Evolutionary conservation across 2,113 vertebrate genomes (phyloP).

Genomic region (Sinosuthora webbiana): DNA sequence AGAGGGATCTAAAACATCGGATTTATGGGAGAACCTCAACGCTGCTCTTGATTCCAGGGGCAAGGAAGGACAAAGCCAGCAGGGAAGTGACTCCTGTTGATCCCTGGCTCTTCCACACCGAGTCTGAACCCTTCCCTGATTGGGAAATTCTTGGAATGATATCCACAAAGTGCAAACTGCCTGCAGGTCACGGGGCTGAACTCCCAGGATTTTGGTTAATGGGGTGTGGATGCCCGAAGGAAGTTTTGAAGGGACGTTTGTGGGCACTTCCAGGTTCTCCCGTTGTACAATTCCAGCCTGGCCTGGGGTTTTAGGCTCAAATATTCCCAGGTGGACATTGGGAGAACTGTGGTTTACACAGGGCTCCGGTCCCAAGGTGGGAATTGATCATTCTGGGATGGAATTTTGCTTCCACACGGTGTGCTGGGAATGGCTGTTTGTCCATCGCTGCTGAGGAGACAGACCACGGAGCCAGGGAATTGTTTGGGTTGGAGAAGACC

Average conservation of each 20-base stretch:
- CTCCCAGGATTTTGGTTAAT: background rate
- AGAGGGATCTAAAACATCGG: rapidly evolving
- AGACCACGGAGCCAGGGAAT: background rate
- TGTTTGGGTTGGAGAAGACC: background rate
- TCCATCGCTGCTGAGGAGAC: background rate
- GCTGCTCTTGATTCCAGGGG: background rate
- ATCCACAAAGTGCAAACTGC: background rate
- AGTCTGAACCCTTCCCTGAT: background rate
- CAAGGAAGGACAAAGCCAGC: background rate
- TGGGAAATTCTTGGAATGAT: background rate
- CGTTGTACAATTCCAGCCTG: rapidly evolving
- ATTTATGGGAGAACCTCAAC: background rate
- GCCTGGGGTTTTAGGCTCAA: background rate
- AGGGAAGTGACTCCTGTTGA: background rate
- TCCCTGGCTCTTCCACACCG: background rate
- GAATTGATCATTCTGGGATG: background rate
- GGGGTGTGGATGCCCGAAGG: background rate
- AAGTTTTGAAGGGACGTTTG: background rate
- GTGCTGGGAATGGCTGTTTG: rapidly evolving
- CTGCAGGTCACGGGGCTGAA: background rate
- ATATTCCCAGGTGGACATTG: rapidly evolving
- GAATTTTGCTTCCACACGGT: background rate
- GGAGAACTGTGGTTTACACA: too few species aligned
- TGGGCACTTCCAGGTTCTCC: background rate
- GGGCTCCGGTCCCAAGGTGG: background rate